Conservation (phyloP, 23 tunicate species). For the Halocynthia roretzi region DNA sequence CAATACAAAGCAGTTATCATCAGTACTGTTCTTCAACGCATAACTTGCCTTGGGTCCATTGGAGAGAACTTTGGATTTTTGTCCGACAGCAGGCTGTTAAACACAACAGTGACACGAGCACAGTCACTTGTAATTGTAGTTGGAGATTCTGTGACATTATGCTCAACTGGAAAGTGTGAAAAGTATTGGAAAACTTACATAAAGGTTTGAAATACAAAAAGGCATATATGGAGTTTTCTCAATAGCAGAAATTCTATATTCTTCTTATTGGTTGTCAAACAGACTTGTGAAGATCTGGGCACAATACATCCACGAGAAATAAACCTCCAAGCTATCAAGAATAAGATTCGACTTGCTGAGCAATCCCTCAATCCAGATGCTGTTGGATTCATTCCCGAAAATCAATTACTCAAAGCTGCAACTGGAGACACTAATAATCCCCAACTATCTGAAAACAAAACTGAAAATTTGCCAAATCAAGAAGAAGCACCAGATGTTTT, state of each 20-base stretch:
- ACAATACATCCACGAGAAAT: background rate
- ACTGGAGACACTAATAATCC: too few species aligned
- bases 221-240: background rate
- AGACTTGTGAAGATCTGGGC: constrained; percentile 18
- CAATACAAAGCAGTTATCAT: constrained; percentile 52
- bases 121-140: constrained; percentile 35
- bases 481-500: background rate
- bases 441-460: background rate
- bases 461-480: background rate
- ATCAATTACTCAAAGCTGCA: too few species aligned
- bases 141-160: constrained; percentile 54
- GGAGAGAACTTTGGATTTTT: constrained; percentile 56
- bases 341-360: constrained; percentile 11
- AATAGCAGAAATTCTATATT: background rate
- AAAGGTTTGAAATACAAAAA: background rate
- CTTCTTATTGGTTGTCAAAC: background rate
- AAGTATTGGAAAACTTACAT: constrained; percentile 30
- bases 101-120: constrained; percentile 43
- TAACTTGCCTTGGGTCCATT: constrained; percentile 1
- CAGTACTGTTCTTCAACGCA: constrained; percentile 41
- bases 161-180: constrained; percentile 51
- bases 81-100: constrained; percentile 37
- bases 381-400: constrained; percentile 22
- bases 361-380: constrained; percentile 8
- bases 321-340: background rate